A percentile compares a stretch with the other conserved stretches of the same genome.
phyloP scores from a whole-genome alignment of 2,113 vertebrate genomes.

The Dermatemys mawii region DNA sequence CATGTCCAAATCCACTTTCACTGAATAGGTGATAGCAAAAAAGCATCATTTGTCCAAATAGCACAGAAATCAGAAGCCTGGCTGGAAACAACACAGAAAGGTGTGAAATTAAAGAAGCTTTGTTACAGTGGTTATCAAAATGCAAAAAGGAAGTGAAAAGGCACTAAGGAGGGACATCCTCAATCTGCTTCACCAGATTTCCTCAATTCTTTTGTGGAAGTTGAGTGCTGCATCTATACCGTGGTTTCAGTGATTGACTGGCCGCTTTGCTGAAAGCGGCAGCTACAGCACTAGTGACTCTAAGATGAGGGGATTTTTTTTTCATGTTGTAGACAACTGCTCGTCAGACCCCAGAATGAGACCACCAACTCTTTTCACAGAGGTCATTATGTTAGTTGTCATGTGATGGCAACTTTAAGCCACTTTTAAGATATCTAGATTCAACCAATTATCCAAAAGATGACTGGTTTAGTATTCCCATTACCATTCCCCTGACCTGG shows the following conservation, averaged over 20 bases:
- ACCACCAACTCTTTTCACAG: background rate
- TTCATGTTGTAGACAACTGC: too few relatives aligned
- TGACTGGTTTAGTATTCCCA: too few relatives aligned
- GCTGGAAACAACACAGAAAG: background rate
- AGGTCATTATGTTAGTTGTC: background rate
- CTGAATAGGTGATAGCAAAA: background rate
- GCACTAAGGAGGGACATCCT: background rate
- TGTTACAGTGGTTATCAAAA: background rate
- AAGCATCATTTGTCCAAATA: background rate
- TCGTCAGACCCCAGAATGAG: too few relatives aligned
- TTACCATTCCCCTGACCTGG: too few relatives aligned
- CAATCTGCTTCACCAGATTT: background rate
- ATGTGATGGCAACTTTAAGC: background rate
- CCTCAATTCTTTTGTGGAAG: background rate
- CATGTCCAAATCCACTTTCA: background rate
- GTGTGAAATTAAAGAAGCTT: background rate
- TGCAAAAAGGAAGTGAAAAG: accelerated
- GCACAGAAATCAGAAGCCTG: background rate
- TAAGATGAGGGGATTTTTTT: too few relatives aligned
- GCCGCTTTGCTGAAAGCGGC: background rate
- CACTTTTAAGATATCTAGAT: background rate
- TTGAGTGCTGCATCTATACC: too few relatives aligned
- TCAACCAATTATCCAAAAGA: background rate
- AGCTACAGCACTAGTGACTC: background rate
- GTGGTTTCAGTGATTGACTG: too few relatives aligned